Conservation (phyloP, 23 tunicate genomes). For the Ciona savignyi region DNA sequence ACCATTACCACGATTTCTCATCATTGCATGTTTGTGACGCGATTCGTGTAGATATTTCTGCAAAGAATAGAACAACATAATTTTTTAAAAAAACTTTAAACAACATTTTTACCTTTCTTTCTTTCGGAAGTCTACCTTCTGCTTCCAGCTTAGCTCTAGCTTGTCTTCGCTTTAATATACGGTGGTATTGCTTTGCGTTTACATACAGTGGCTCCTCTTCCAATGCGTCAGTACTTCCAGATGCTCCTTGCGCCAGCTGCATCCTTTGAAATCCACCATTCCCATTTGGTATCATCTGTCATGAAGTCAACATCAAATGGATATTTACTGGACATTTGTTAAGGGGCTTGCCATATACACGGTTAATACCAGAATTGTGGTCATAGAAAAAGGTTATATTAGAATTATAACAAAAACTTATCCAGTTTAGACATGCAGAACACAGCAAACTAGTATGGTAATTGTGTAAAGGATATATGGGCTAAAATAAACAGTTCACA, state of each 20-base stretch:
- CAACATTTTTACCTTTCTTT: conserved; percentile 88
- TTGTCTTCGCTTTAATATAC: conserved; percentile 85
- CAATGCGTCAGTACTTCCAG: conserved; percentile 31
- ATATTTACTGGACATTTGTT: too few species aligned
- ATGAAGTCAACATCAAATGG: too few species aligned
- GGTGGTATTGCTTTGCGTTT: conserved; percentile 96
- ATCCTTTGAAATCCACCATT: conserved; percentile 61
- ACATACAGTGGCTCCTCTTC: conserved; percentile 99
- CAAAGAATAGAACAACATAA: conserved; percentile 2
- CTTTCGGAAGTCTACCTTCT: conserved; percentile 95
- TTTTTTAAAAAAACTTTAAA: too few species aligned
- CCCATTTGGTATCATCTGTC: conserved; percentile 72
- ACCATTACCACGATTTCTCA: conserved; percentile 87
- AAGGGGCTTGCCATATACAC: too few species aligned
- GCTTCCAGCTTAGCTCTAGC: conserved; percentile 98
- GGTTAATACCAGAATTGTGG: too few species aligned
- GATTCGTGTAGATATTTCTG: conserved; percentile 97
- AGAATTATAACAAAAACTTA: too few species aligned
- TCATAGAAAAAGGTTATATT: too few species aligned
- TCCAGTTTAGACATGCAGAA: too few species aligned
- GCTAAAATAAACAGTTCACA: too few species aligned
- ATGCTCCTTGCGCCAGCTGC: conserved; percentile 34
- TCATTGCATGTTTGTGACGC: conserved; percentile 99
- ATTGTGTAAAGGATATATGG: too few species aligned
- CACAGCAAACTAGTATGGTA: too few species aligned